Percentiles rank a stretch among this genome's conserved stretches.
phyloP scores from a whole-genome alignment of 2,797 vertebrate species.

The Coracias cyanogaster region DNA sequence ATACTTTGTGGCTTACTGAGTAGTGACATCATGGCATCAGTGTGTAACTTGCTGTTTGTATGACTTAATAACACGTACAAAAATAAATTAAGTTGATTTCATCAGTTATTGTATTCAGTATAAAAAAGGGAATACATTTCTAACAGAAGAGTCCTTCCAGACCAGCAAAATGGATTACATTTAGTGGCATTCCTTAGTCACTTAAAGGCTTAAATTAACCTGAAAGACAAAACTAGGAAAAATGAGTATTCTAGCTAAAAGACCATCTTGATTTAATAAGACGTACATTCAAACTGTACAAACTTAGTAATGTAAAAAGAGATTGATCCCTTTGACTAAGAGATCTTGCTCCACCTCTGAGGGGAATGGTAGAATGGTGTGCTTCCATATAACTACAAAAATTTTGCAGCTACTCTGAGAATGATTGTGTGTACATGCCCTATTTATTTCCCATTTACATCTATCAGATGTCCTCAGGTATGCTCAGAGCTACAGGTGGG shows the following conservation, averaged over 20 bases:
- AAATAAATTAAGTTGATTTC: not conserved
- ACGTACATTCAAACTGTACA: not conserved
- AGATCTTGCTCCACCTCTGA: not conserved
- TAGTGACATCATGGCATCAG: not conserved
- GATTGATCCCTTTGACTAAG: not conserved
- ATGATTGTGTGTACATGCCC: not conserved
- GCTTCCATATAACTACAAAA: not conserved
- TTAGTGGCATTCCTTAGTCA: not conserved
- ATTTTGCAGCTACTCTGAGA: not conserved
- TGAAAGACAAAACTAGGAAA: not conserved
- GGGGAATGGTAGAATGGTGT: not conserved
- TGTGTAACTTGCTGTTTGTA: not conserved
- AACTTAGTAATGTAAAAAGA: not conserved
- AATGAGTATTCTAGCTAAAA: not conserved
- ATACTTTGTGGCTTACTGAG: not conserved
- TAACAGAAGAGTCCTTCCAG: not conserved
- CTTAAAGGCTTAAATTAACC: not conserved
- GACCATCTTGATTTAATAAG: not conserved
- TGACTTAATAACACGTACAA: not conserved
- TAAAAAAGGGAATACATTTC: not conserved
- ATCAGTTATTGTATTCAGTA: not conserved
- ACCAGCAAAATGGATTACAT: not conserved
- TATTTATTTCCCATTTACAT: not conserved
- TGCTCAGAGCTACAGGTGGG: not conserved
- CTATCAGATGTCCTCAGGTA: not conserved